Evolutionary conservation across 2,888 invertebrate genomes (phyloP).

Genomic region (Drosophila quasianomalipes): DNA sequence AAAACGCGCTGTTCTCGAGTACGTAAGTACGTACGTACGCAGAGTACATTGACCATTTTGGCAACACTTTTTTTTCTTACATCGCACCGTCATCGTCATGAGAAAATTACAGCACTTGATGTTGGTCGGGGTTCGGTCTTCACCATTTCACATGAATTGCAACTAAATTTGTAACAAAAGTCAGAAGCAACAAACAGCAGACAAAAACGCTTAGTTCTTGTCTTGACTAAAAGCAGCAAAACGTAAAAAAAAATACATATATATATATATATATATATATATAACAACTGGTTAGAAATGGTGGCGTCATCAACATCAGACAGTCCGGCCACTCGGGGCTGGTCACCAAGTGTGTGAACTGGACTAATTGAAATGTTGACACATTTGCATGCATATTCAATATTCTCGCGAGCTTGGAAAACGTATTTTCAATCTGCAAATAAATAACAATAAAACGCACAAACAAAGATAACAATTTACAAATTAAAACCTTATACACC

Average conservation of each 20-base stretch:
- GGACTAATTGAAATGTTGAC: conserved; percentile 5
- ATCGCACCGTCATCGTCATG: conserved; percentile 47
- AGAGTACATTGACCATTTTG: conserved; percentile 78
- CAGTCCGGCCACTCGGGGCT: conserved; percentile 22
- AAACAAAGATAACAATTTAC: neutral
- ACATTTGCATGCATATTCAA: neutral
- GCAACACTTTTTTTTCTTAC: conserved; percentile 58
- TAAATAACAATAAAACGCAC: neutral
- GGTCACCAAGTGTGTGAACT: conserved; percentile 29
- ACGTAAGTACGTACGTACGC: neutral
- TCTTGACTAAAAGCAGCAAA: conserved; percentile 20
- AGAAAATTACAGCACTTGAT: conserved; percentile 74
- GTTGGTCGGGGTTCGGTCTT: conserved; percentile 28
- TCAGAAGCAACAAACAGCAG: conserved; percentile 25
- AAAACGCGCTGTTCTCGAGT: neutral
- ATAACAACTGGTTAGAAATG: conserved; percentile 49
- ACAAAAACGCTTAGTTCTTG: conserved; percentile 36
- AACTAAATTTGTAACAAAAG: conserved; percentile 75
- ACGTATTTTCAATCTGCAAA: neutral
- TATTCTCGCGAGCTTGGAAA: neutral
- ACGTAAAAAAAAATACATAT: neutral
- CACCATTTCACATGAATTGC: conserved; percentile 73
- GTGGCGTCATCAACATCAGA: conserved; percentile 43
- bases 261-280: too few species aligned
- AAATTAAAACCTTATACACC: neutral